Base-by-base conservation (phyloP, 2,888 invertebrate species). In the Fragum whitleyi region DNA sequence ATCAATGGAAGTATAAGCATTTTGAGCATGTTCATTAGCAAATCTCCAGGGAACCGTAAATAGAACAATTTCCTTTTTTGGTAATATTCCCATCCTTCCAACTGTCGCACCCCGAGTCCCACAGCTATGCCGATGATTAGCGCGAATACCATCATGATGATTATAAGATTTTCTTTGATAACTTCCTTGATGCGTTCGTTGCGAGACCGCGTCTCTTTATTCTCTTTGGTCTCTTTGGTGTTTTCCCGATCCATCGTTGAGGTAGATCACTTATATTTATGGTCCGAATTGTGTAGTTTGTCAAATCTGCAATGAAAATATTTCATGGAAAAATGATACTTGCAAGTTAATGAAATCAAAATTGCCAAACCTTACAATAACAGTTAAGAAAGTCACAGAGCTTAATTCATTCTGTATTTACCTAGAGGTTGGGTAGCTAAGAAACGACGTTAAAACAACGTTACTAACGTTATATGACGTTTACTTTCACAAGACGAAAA, bases 1-100 rank as follows among this genome's bases (percentile, higher is more conserved):
- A 96, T 96, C 67, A 96, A 95, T 3, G 96, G 96, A 16, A 96
- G 94, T 81, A 96, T 96, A 88, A 96, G 95, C 96, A 96, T 96
- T 93, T 96, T 96, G 79, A 96, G 94, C 94, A 96, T 95, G 83
- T 96, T 94, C 95, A 96, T 95, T 70, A 96, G 94, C 6, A 96
- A 94, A 87, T 96, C 96, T 87, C 96, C 96, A 0, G 96, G 96
- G 91, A 96, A 96, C 59, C 95, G 95, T 81, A 96, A 94, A 73
- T 96, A 94, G 93, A 95, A 95, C 73, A 96, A 94, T 59, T 95
- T 94, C 77, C 95, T 94, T 1, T 93, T 91, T 29, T 95, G 94
- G 97, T 98, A 62, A 97, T 97, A 81, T 53, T 94, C 94, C 84
- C 94, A 90, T 28, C 94, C 94, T 36, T 94, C 86, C 47, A 95